Evolutionary conservation across 2,113 vertebrate genomes (phyloP), one percentile per base, ranked within the genome.

Genomic region (Hypocryptadius cinnamomeus): DNA sequence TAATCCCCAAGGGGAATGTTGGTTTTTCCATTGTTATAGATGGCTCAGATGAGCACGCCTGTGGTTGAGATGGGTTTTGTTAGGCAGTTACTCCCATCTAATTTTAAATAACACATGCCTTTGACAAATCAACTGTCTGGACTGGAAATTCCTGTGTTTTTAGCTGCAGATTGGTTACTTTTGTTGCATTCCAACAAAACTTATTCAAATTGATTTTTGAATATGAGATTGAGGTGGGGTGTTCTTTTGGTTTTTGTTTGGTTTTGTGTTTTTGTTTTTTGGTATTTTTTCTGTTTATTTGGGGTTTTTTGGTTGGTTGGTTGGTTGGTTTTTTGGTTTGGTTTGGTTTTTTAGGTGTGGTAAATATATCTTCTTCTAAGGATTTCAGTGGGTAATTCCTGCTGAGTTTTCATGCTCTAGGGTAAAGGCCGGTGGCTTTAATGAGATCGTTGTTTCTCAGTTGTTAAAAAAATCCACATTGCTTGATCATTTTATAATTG

Each of bases 21-120:
- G 57, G 31, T 64, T 92, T 69, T 82, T 47, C 8, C 48, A 13
- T 82, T 87, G 82, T 87, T 91, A 9, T 14, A n/a, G 57, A 47
- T 76, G 53, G 78, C 78, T 96, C 15, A 66, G 69, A 70, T 74
- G 78, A 56, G 66, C 35, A 45, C 18, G 84, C 48, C 89, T 91
- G 89, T 93, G 95, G 92, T 82, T 85, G 74, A 56, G 74, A 74
- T 92, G 51, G 50, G 51, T 89, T 47, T 80, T 78, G 85, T 91
- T 81, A 85, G 56, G 78, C 80, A 56, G 89, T 84, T 91, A 61
- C 16, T 87, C 31, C 79, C 56, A 42, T 73, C 63, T 76, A 33
- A 24, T 79, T 93, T 68, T 37, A 45, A 47, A 44, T 74, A 87
- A 69, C 40, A 35, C 3, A 10, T 31, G 54, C 54, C 68, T 91